These are phyloP conservation scores for Trilocha varians DNA, from an alignment of 2,888 invertebrate species.

Conservation along the genomic window DNA sequence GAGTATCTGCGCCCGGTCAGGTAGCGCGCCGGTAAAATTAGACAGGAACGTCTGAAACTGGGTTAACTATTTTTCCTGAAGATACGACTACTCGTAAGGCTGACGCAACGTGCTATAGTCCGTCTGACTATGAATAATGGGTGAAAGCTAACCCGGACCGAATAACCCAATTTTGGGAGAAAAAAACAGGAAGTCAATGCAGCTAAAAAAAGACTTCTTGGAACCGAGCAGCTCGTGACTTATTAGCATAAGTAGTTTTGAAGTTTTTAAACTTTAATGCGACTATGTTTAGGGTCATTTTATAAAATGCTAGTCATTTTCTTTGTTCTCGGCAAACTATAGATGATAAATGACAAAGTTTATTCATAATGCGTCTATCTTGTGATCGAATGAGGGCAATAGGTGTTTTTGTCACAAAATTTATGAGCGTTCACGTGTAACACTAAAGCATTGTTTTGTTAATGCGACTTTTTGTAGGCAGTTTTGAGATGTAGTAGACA, in stretches of 20 bases:
- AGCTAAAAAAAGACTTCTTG: conserved; percentile 4
- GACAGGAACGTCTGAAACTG: conserved; percentile 44
- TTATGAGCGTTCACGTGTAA: neutral
- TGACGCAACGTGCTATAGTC: conserved; percentile 44
- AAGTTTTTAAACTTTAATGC: neutral
- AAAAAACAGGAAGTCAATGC: conserved; percentile 48
- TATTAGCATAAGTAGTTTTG: neutral
- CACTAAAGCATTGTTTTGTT: too few species aligned
- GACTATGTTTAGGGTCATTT: neutral
- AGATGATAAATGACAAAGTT: neutral
- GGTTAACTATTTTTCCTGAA: conserved; percentile 65
- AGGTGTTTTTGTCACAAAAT: neutral
- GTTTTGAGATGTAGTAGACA: too few species aligned
- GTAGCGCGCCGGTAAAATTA: conserved; percentile 46
- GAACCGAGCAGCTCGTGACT: neutral
- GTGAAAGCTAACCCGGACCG: conserved; percentile 43
- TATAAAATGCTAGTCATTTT: neutral
- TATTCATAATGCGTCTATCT: neutral
- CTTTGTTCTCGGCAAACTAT: neutral
- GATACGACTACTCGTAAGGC: conserved; percentile 49
- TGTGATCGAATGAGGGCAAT: neutral
- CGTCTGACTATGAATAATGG: conserved; percentile 20
- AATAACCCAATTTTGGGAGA: conserved; percentile 42
- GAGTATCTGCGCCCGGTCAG: conserved; percentile 40
- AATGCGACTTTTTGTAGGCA: too few species aligned